Evolutionary conservation across 1,140 invertebrate genomes (phyloP).

Genomic region (Lordiphosa stackelbergi): DNA sequence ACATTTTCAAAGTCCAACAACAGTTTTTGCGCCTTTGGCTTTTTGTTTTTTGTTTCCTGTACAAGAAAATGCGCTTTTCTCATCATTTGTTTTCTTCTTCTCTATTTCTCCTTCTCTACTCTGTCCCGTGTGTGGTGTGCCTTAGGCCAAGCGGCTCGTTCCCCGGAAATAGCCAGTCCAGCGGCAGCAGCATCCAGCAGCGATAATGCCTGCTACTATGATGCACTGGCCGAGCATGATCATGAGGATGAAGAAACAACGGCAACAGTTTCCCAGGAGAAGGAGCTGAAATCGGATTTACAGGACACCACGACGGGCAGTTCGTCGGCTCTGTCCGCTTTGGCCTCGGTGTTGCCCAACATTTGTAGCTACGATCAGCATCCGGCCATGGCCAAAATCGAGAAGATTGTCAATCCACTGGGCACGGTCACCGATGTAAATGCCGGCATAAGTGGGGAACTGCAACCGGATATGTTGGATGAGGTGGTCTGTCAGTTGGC

Average conservation of each 20-base stretch:
- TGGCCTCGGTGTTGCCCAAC: conserved; percentile 63
- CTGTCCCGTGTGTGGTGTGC: conserved; percentile 39
- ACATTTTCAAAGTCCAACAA: conserved; percentile 35
- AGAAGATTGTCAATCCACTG: conserved; percentile 84
- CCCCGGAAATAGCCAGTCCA: conserved; percentile 3
- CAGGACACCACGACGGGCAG: too few species aligned
- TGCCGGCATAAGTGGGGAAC: conserved; percentile 77
- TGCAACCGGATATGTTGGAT: conserved; percentile 79
- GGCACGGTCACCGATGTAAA: conserved; percentile 81
- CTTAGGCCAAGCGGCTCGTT: conserved; percentile 2
- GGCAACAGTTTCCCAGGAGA: conserved; percentile 6
- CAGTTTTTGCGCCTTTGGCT: conserved; percentile 65
- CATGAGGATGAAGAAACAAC: conserved; percentile 9
- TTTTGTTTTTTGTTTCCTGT: conserved; percentile 60
- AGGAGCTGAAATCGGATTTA: neutral
- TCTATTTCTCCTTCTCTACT: conserved; percentile 61
- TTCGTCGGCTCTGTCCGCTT: conserved; percentile 9
- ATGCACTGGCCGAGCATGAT: conserved; percentile 63
- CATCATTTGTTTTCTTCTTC: conserved; percentile 73
- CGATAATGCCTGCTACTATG: conserved; percentile 71
- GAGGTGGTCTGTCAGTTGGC: conserved; percentile 73
- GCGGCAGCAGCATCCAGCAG: conserved; percentile 19
- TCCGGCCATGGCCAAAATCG: conserved; percentile 30
- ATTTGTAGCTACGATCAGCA: conserved; percentile 55
- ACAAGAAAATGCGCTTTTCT: conserved; percentile 67